phyloP scores from a whole-genome alignment of 2,888 invertebrate genomes.

The Patella caerulea region DNA sequence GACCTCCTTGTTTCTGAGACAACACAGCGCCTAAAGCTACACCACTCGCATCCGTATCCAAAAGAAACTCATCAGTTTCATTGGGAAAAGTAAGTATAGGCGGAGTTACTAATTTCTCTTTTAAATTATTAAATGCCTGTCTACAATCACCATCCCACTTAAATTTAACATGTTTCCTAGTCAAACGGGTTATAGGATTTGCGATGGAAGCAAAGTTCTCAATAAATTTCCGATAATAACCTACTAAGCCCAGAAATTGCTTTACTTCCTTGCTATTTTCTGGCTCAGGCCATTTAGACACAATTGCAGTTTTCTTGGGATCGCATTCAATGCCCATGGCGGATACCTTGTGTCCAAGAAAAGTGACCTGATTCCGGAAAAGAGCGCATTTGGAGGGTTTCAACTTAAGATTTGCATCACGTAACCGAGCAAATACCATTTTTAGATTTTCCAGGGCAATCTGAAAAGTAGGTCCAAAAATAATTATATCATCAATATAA shows the following conservation, averaged over 20 bases:
- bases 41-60: slow-evolving; percentile 1
- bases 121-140: not conserved
- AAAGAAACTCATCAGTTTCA: not conserved
- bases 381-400: not conserved
- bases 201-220: not conserved
- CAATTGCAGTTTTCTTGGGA: not conserved
- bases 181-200: not conserved
- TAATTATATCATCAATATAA: slow-evolving; percentile 7
- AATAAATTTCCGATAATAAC: not conserved
- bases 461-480: not conserved
- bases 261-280: not conserved
- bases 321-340: not conserved
- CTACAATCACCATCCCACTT: not conserved
- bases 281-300: not conserved
- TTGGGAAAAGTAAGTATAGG: not conserved
- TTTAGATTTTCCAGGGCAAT: not conserved
- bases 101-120: not conserved
- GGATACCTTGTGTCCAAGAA: not conserved
- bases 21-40: slow-evolving; percentile 1
- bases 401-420: not conserved
- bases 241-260: not conserved
- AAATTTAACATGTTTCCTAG: not conserved
- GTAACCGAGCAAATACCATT: not conserved
- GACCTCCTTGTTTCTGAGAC: not conserved
- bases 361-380: not conserved